Base-by-base conservation (phyloP, 2,113 vertebrate genomes). In the Crotalus tigris region DNA sequence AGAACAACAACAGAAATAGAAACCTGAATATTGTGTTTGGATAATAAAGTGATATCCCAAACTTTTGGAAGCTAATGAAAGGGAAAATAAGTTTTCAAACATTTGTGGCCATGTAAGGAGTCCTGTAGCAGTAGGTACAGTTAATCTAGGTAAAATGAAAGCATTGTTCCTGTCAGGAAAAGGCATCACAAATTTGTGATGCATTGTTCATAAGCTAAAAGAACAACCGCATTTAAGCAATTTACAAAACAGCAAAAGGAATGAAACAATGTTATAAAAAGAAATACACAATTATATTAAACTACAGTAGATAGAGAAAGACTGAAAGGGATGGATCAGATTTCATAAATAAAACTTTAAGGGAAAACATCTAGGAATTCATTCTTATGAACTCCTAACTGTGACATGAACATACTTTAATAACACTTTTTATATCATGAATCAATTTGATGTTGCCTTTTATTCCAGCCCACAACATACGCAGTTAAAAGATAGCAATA, bases 311-410 rank as follows among this genome's bases (percentile, higher is more conserved):
- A 95, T 89, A 94, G 93, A 92, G 90, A 93, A 94, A 88, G 55
- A 85, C 93, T 75, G 33, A 94, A 93, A 92, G 81, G 95, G 75
- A 85, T 33, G 94, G 90, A 96, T 95, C 86, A 96, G 95, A 96
- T 39, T 81, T 81, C 69, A 39, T 81, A 39, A 81, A 81, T 81
- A 39, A 39, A 39, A 39, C 33, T 33, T 39, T 21, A 81, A 81
- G 33, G 33, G 69, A 39, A 39, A 81, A 39, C 17, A 9, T 39
- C 17, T 81, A 81, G 33, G 33, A 81, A 81, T 39, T 81, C 33
- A 81, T 81, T 17, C 54, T 55, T 55, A 55, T 55, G 54, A 55
- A 13, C 54, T 15, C 54, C 15, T 55, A 55, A 55, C 54, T 15
- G 54, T 55, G 54, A 55, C 54, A 55, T 55, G 54, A 55, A 55